Evolutionary conservation across 2,888 invertebrate species (phyloP).

Genomic region (Keiferia lycopersicella): DNA sequence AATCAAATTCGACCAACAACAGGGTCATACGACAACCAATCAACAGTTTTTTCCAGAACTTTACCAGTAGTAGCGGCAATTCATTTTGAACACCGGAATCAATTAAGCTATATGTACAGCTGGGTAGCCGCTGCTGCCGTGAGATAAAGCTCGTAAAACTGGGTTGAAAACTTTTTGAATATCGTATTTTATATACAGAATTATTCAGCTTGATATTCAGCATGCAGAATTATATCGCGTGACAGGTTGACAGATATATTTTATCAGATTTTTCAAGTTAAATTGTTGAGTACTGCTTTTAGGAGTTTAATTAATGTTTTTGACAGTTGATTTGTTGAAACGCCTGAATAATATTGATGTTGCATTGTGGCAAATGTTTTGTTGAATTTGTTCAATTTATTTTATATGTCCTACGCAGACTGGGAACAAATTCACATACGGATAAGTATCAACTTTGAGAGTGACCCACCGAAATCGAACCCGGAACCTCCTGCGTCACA

Average conservation of each 20-base stretch:
- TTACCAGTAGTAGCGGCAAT: neutral
- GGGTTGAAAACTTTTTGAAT: neutral
- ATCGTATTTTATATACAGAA: neutral
- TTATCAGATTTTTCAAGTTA: neutral
- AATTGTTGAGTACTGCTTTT: neutral
- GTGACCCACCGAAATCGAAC: too few relatives aligned
- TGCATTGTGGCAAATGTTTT: neutral
- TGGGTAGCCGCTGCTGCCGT: conserved; percentile 24
- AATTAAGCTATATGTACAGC: conserved; percentile 27
- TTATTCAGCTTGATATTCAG: too few relatives aligned
- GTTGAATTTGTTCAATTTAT: too few relatives aligned
- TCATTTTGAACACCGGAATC: conserved; percentile 27
- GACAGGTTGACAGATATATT: conserved; percentile 7
- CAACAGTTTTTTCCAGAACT: neutral
- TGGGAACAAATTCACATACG: too few relatives aligned
- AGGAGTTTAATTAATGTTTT: neutral
- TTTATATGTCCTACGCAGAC: too few relatives aligned
- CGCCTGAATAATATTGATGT: neutral
- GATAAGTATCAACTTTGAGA: too few relatives aligned
- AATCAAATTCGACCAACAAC: too few relatives aligned
- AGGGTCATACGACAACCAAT: too few relatives aligned
- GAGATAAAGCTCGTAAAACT: conserved; percentile 23
- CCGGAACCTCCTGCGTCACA: too few relatives aligned
- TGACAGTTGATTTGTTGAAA: neutral
- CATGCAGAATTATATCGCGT: neutral